Conservation (phyloP, 1,140 invertebrate genomes). For the Neodiprion pinetum region DNA sequence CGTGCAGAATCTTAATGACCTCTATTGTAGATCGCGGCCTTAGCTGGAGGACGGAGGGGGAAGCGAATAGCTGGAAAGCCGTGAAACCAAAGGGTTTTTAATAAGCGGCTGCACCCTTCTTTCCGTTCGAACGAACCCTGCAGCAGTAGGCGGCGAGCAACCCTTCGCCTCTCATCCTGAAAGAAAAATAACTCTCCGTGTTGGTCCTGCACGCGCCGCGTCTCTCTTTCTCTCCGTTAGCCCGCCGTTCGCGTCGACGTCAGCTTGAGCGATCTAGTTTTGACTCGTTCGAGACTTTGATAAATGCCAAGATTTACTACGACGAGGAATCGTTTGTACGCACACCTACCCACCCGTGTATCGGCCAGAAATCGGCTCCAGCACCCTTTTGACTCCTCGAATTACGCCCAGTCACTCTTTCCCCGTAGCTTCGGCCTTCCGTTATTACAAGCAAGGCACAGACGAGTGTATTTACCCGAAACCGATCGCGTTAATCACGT, state of each 20-base stretch:
- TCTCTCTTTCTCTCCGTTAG: neutral
- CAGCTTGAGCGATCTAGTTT: conserved; percentile 6
- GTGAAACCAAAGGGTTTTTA: conserved; percentile 13
- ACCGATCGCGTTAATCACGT: too few relatives aligned
- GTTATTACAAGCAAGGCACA: too few relatives aligned
- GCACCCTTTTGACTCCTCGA: neutral
- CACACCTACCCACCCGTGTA: neutral
- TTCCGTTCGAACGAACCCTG: neutral
- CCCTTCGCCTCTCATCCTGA: conserved; percentile 21
- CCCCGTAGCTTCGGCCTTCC: too few relatives aligned
- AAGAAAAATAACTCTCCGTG: conserved; percentile 1
- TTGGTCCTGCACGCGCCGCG: neutral
- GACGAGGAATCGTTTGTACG: neutral
- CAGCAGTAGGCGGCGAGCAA: conserved; percentile 16
- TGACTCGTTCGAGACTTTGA: conserved; percentile 11
- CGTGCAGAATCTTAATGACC: conserved; percentile 34
- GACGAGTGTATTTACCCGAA: too few relatives aligned
- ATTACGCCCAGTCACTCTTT: too few relatives aligned
- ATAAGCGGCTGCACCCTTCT: conserved; percentile 3
- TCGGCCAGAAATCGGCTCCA: neutral
- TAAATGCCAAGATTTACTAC: neutral
- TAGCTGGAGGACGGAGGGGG: neutral
- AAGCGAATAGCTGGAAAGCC: neutral
- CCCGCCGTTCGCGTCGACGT: neutral
- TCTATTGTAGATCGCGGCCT: conserved; percentile 32